Evolutionary conservation across 2,888 invertebrate genomes (phyloP), one percentile per base, ranked within the genome.

Genomic region (Autographa pulchrina): DNA sequence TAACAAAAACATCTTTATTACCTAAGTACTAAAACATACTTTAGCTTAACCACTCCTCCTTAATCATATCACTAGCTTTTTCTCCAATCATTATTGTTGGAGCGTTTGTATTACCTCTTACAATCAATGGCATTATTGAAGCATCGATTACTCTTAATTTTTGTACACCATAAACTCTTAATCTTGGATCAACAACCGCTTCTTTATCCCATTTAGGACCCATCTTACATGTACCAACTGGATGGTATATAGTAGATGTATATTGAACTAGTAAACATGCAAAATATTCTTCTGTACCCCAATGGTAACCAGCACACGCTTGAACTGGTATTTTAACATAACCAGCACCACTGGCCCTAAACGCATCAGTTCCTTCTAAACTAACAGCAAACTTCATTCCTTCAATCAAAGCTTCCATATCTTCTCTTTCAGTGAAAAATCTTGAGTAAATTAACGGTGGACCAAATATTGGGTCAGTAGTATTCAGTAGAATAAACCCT

Each of bases 41-140:
- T 48, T 48, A 48, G 48, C 48, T 48, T 41, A 90, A 75, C 93
- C 94, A 93, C 74, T 94, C 93, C 85, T 97, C 96, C 87, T 98
- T 98, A 65, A 98, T 97, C 95, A 98, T 96, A 91, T 98, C 98
- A 0, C 97, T 96, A 0, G 96, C 98, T 83, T 98, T 98, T 88
- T 98, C 98, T 0, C 97, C 98, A 68, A 98, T 98, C 98, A 98
- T 98, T 16, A 98, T 97, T 0, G 97, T 96, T 0, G 98, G 98
- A 0, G 98, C 98, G 89, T 98, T 98, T 0, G 98, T 98, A 90
- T 98, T 98, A 7, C 97, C 98, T 85, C 96, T 91, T 0, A 96
- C 93, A 76, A 97, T 96, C 32, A 91, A 89, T 0, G 97, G 97
- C 97, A 97, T 97, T 25, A 97, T 96, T 0, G 97, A 97, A 0